Evolutionary conservation across 2,113 vertebrate species (phyloP).

Genomic region (Dermatemys mawii): DNA sequence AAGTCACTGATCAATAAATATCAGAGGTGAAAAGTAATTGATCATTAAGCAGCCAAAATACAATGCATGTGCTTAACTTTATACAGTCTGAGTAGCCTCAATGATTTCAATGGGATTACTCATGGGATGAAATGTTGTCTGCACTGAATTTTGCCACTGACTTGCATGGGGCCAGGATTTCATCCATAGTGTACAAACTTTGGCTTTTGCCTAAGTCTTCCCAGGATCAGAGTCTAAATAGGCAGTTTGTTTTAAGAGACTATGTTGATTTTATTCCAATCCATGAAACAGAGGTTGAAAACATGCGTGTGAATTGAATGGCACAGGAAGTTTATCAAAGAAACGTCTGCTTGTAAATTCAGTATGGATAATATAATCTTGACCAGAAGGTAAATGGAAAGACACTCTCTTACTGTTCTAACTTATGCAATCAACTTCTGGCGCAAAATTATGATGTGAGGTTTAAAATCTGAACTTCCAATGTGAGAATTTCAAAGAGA

Average conservation of each 20-base stretch:
- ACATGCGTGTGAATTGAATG: constrained; percentile 23
- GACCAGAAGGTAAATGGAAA: constrained; percentile 59
- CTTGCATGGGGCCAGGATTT: neutral
- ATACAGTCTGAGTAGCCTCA: neutral
- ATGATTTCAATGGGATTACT: neutral
- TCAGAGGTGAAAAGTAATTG: constrained; percentile 4
- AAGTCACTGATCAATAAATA: constrained; percentile 5
- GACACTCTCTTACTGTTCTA: constrained; percentile 50
- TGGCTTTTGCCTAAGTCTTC: neutral
- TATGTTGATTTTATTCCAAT: constrained; percentile 27
- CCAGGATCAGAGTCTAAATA: neutral
- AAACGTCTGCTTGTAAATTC: constrained; percentile 66
- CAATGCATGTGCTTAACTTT: neutral
- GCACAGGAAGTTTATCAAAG: constrained; percentile 60
- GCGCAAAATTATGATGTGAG: constrained; percentile 60
- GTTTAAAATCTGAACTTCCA: constrained; percentile 56
- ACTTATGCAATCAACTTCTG: constrained; percentile 65
- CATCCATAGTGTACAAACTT: neutral
- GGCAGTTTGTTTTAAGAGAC: neutral
- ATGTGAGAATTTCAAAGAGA: constrained; percentile 11
- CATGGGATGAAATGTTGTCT: neutral
- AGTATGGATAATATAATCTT: constrained; percentile 66
- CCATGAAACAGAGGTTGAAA: constrained; percentile 17
- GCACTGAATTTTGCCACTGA: neutral
- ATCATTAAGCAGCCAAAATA: constrained; percentile 10